Evolutionary conservation across 1,140 invertebrate genomes (phyloP), one percentile per base, ranked within the genome.

Genomic region (Meloidogyne chitwoodi): DNA sequence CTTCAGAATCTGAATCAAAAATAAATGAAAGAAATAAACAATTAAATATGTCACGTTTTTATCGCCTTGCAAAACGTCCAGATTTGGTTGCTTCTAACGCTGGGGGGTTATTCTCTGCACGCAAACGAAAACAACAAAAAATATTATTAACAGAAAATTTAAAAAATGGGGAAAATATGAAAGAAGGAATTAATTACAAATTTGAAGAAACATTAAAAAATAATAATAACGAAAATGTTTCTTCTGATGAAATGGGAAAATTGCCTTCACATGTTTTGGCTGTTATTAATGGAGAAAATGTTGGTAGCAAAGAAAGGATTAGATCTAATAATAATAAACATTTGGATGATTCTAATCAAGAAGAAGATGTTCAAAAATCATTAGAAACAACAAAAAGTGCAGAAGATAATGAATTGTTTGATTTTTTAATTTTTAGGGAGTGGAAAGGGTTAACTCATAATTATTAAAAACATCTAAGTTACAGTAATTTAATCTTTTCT

Each of bases 1-100:
- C 16, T 22, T 31, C 71, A 19, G 22, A 22, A 77, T 0, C 41
- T 19, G 62, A 48, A 44, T 11, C 6, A 26, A 29, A 38, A 24
- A 22, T 72, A 27, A 67, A 64, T 3, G 10, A 48, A 67, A 68
- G 27, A 48, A 41, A 16, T 19, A 41, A 71, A 27, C 69, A 82
- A 72, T 74, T 86, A 27, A 86, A 86, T 75, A 86, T 86, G 85
- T 83, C 86, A 31, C 66, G 85, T 22, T 86, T 86, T 76, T 76
- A 67, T 14, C 76, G 76, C 16, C n/a, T 77, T n/a, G 48, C 64
- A n/a, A 38, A 41, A 64, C 74, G 73, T 19, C 75, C 75, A 29
- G 68, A 70, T n/a, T 56, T 56, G 1, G 24, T 61, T 24, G 29
- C 22, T 22, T 6, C 24, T 12, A n/a, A n/a, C n/a, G 10, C 0